Conservation (phyloP, 2,888 invertebrate genomes). For the Rhingia rostrata region DNA sequence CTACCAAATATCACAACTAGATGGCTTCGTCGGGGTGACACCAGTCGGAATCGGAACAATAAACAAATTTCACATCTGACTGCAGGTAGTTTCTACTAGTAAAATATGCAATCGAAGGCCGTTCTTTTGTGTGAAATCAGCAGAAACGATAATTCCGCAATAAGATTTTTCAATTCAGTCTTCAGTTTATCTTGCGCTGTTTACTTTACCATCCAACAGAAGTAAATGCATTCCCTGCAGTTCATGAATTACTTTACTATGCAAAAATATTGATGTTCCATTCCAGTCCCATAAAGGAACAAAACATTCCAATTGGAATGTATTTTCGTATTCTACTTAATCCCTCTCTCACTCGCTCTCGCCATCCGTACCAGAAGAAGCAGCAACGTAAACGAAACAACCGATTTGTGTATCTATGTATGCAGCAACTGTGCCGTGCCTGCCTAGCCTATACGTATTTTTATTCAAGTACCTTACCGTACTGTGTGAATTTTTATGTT, state of each 20-base stretch:
- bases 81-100: background rate
- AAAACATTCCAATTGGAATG: constrained; percentile 47
- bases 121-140: background rate
- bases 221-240: background rate
- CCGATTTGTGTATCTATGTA: constrained; percentile 35
- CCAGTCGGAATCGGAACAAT: constrained; percentile 8
- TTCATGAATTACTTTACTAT: background rate
- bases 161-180: background rate
- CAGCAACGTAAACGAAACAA: background rate
- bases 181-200: background rate
- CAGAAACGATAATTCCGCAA: background rate
- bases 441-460: constrained; percentile 29
- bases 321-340: constrained; percentile 16
- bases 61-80: constrained; percentile 12
- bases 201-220: background rate
- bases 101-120: background rate
- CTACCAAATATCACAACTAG: background rate
- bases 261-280: constrained; percentile 37
- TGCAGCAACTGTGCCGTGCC: background rate
- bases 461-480: constrained; percentile 28
- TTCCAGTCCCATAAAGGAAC: constrained; percentile 43
- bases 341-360: background rate
- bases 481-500: constrained; percentile 8
- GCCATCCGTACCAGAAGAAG: background rate
- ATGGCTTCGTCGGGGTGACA: background rate